These are phyloP conservation scores for Spinibarbus caldwelli DNA, from an alignment of 2,797 vertebrate genomes.

Conservation along the genomic window DNA sequence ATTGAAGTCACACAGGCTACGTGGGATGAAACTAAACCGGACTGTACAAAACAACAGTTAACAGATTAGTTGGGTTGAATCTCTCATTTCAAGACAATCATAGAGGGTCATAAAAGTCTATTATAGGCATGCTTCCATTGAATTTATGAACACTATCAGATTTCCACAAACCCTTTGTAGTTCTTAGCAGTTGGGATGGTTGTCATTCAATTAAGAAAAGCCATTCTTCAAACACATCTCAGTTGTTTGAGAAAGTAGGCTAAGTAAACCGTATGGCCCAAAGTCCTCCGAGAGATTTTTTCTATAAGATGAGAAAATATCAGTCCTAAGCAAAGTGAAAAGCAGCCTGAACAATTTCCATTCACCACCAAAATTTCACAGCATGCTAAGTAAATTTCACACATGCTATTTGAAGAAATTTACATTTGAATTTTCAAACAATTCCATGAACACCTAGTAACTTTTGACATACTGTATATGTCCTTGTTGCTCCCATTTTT, in stretches of 20 bases:
- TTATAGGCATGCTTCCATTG: slow-evolving; percentile 29
- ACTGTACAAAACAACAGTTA: slow-evolving; percentile 28
- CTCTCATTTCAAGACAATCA: slow-evolving; percentile 37
- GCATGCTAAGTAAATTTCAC: not conserved
- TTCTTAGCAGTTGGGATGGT: not conserved
- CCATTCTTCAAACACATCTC: slow-evolving; percentile 9
- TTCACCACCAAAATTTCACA: not conserved
- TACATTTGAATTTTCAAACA: not conserved
- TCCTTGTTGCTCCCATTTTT: not conserved
- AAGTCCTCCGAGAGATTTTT: not conserved
- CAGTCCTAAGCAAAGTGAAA: not conserved
- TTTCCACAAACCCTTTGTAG: slow-evolving; percentile 41
- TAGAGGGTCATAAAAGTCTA: slow-evolving; percentile 13
- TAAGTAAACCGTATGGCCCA: not conserved
- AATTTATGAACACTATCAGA: slow-evolving; percentile 35
- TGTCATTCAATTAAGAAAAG: slow-evolving; percentile 13
- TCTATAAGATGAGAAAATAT: not conserved
- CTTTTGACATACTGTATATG: slow-evolving; percentile 4
- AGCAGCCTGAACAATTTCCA: not conserved
- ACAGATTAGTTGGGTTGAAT: slow-evolving; percentile 27
- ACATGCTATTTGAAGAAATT: not conserved
- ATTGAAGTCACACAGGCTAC: slow-evolving; percentile 43
- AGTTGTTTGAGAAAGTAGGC: slow-evolving; percentile 13
- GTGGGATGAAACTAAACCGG: slow-evolving; percentile 17
- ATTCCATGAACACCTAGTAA: not conserved